These are phyloP conservation scores for Gymnobelideus leadbeateri DNA, from an alignment of 2,113 vertebrate species.

Conservation along the genomic window DNA sequence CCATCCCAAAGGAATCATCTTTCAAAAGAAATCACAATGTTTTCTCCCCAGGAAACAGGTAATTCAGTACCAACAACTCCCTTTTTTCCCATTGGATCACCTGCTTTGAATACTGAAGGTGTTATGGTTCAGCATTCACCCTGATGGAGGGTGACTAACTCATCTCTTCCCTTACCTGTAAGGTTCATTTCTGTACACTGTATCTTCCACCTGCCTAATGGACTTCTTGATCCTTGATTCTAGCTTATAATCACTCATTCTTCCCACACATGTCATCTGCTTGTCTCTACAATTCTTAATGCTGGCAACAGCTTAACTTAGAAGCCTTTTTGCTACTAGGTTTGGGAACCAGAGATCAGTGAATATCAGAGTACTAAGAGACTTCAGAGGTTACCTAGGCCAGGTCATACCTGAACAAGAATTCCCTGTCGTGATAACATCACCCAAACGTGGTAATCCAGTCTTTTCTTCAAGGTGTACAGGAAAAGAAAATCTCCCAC, in stretches of 20 bases:
- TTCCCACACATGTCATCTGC: neutral
- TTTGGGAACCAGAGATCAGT: neutral
- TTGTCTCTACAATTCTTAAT: neutral
- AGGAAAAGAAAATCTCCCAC: neutral
- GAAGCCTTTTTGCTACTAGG: neutral
- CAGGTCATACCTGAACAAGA: neutral
- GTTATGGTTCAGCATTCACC: neutral
- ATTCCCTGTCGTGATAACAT: neutral
- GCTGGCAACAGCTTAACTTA: neutral
- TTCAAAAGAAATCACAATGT: constrained; percentile 6
- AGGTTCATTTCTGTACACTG: neutral
- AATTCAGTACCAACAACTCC: neutral
- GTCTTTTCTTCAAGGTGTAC: neutral
- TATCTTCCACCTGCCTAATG: neutral
- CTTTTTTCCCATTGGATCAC: neutral
- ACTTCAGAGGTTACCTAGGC: neutral
- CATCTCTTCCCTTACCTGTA: neutral
- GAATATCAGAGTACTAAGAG: neutral
- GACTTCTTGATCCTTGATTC: neutral
- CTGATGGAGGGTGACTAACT: neutral
- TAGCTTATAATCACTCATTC: neutral
- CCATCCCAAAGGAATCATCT: too few relatives aligned
- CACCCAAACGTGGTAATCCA: neutral
- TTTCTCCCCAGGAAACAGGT: neutral
- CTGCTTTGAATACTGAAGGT: neutral